Base-by-base conservation (phyloP, 2,888 invertebrate species). In the Entomobrya multifasciata region DNA sequence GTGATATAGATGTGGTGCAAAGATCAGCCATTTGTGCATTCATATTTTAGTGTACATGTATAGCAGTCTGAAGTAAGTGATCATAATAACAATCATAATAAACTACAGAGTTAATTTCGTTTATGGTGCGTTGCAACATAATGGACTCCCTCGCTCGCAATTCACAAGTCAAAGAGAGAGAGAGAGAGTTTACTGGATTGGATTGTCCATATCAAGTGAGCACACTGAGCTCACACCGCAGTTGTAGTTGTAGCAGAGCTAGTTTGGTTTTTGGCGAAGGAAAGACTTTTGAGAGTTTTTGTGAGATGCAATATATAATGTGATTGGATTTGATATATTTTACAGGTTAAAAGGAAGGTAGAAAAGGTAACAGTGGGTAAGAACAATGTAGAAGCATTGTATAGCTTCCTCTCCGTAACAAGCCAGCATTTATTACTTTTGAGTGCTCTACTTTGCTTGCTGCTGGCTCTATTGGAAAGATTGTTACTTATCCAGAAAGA, bases 11-110 rank as follows among this genome's bases (percentile, higher is more conserved):
- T 65, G 65, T 62, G 27, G 62, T 78, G 78, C 78, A 76, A 55
- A 83, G 83, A 77, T 83, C 76, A 77, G 76, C 83, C 82, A 83
- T 83, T 83, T 83, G 83, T 77, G 83, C 76, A 83, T 83, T 83
- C 83, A 83, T 83, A 83, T 83, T 77, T 83, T 62, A 83, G 77
- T 62, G 52, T 65, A 41, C 83, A 83, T 76, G 76, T 82, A 80
- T 17, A 47, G 62, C 52, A 62, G 82, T 83, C n/a, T n/a, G n/a
- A n/a, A 82, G 67, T 80, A 72, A 83, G 83, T 83, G 83, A 83
- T 83, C 83, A 83, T 83, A 83, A 83, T 83, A 83, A 83, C 83
- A 83, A 83, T 83, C 83, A 83, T 52, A 76, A 83, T 83, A 83
- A 83, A 83, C 62, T 83, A 83, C 65, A 41, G 76, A 83, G 83